Evolutionary conservation across 2,888 invertebrate genomes (phyloP), one percentile per base, ranked within the genome.

Genomic region (Zhuqinia jingwanae): DNA sequence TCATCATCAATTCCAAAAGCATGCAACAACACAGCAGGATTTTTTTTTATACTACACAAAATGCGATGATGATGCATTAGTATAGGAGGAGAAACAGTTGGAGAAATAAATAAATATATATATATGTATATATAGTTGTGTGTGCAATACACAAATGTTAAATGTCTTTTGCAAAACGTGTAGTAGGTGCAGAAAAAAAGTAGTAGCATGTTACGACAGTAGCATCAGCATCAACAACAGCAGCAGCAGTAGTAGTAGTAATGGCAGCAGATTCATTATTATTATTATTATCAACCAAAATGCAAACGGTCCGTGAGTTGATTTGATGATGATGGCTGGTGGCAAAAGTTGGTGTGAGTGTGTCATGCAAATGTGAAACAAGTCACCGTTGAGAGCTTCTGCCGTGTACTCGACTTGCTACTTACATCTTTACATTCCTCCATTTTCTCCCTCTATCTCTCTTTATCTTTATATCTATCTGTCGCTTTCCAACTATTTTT

Each of bases 351-450:
- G 82, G 77, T 85, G 70, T 77, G 78, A 75, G 85, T 85, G 85
- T 85, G 85, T 79, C 85, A 86, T 86, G 85, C 85, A 80, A 86
- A 86, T 86, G 80, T 63, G 85, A 75, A 75, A 73, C 79, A 85
- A 79, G 85, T 79, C 85, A 86, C 68, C 50, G 50, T 63, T 70
- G 17, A 82, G 45, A 82, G 50, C 65, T 83, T 76, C 76, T 70
- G 53, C 36, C 58, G 10, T 30, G 20, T 58, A 30, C 50, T 82
- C 50, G 27, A 75, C 70, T 47, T 50, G 22, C 70, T 47, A 25
- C 70, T 70, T 5, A 17, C 30, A 36, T 15, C 36, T 65, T 36
- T n/a, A 36, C n/a, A 65, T 2, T 15, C 11, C 25, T 20, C 11
- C 58, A 22, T 25, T 10, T 25, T 60, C 22, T 13, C 13, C 0